These are phyloP conservation scores for Callorhinus ursinus DNA, from an alignment of 2,113 vertebrate genomes.

Conservation along the genomic window DNA sequence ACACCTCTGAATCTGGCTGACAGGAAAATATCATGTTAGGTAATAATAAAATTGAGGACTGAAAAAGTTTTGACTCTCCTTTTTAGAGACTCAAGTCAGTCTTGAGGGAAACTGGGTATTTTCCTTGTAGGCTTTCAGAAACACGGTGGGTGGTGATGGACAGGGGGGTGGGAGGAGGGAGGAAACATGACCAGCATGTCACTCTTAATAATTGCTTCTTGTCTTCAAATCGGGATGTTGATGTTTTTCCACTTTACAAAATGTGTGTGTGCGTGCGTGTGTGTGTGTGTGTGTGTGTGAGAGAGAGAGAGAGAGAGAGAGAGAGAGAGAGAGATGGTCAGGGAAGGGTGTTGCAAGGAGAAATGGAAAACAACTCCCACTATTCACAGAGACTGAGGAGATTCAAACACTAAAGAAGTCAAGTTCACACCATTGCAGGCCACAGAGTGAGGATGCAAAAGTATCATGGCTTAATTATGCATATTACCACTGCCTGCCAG, in stretches of 20 bases:
- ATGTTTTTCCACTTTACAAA: not conserved
- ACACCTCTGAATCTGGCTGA: not conserved
- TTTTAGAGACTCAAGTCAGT: not conserved
- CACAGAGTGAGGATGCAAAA: not conserved
- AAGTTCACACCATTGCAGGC: not conserved
- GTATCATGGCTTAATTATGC: not conserved
- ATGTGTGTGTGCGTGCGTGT: not conserved
- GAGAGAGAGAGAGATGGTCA: not conserved
- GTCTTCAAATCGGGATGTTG: not conserved
- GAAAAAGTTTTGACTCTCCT: not conserved
- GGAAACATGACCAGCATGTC: too few species aligned
- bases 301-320: not conserved
- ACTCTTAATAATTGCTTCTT: not conserved
- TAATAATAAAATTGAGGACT: not conserved
- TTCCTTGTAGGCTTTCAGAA: not conserved
- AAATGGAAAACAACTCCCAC: not conserved
- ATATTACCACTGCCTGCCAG: too few species aligned
- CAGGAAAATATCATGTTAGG: not conserved
- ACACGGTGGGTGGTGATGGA: not conserved
- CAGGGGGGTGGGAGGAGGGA: not conserved
- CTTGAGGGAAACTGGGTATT: not conserved
- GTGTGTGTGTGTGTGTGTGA: not conserved
- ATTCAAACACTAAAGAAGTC: not conserved
- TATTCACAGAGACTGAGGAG: not conserved
- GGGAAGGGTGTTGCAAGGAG: not conserved